phyloP scores from a whole-genome alignment of 2,888 invertebrate species.

The Spodoptera picta region DNA sequence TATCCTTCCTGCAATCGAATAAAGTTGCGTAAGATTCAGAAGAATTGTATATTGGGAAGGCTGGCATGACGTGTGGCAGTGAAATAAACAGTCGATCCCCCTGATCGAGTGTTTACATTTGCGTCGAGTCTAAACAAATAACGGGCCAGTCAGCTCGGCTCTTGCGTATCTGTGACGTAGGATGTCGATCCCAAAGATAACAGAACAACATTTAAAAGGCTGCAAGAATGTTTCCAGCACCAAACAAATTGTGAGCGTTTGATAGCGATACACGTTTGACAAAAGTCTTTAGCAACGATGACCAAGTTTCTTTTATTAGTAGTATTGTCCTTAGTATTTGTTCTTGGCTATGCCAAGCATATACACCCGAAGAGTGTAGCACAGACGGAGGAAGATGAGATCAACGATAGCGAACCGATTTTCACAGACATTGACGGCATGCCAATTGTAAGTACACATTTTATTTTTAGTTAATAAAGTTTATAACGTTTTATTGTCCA shows the following conservation, averaged over 20 bases:
- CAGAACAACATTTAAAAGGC: conserved; percentile 69
- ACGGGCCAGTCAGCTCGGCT: conserved; percentile 60
- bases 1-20: conserved; percentile 23
- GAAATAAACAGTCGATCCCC: conserved; percentile 18
- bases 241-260: conserved; percentile 58
- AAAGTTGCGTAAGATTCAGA: conserved; percentile 6
- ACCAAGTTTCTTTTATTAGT: conserved; percentile 52
- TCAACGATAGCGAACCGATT: conserved; percentile 34
- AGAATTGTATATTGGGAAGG: conserved; percentile 12
- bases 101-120: conserved; percentile 28
- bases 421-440: conserved; percentile 59
- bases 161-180: conserved; percentile 60
- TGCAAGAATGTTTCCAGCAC: conserved; percentile 31
- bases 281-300: conserved; percentile 49
- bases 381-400: conserved; percentile 40
- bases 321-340: conserved; percentile 47
- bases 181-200: conserved; percentile 60
- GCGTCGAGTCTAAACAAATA: conserved; percentile 49
- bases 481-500: no score
- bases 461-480: no score
- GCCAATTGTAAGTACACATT: conserved; percentile 64
- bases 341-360: conserved; percentile 63
- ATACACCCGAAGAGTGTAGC: conserved; percentile 64
- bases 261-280: conserved; percentile 38
- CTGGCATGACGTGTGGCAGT: conserved; percentile 27